phyloP scores from a whole-genome alignment of 1,140 invertebrate genomes.

The Drosophila kohkoa region DNA sequence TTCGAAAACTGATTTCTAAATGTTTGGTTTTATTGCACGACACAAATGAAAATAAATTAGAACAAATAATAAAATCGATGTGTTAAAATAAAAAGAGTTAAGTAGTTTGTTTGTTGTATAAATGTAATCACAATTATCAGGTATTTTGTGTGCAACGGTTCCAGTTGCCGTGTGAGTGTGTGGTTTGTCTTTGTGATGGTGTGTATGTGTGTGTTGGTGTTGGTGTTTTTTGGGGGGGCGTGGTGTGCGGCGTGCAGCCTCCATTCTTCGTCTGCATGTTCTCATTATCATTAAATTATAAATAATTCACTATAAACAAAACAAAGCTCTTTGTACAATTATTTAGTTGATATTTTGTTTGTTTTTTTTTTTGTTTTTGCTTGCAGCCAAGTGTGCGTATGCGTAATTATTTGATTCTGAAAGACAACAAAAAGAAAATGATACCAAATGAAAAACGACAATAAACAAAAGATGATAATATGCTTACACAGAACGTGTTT shows the following conservation, averaged over 20 bases:
- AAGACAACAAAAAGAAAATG: slow-evolving; percentile 56
- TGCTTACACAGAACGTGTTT: neutral
- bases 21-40: slow-evolving; percentile 67
- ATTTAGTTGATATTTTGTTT: slow-evolving; percentile 47
- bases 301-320: slow-evolving; percentile 67
- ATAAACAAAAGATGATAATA: slow-evolving; percentile 52
- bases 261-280: slow-evolving; percentile 3
- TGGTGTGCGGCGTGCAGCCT: slow-evolving; percentile 65
- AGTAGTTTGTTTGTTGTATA: slow-evolving; percentile 22
- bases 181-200: slow-evolving; percentile 12
- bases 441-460: slow-evolving; percentile 62
- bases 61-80: slow-evolving; percentile 44
- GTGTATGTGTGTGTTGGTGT: slow-evolving; percentile 10
- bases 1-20: slow-evolving; percentile 22
- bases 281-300: slow-evolving; percentile 64
- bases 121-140: slow-evolving; percentile 76
- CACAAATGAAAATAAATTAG: slow-evolving; percentile 63
- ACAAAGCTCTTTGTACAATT: slow-evolving; percentile 76
- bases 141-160: slow-evolving; percentile 64
- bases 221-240: neutral
- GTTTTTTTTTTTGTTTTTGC: slow-evolving; percentile 32
- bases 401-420: slow-evolving; percentile 77
- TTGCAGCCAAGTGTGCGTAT: slow-evolving; percentile 64
- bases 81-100: slow-evolving; percentile 64
- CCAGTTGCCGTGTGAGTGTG: slow-evolving; percentile 45